Base-by-base conservation (phyloP, 1,140 invertebrate genomes). In the Patella vulgata region DNA sequence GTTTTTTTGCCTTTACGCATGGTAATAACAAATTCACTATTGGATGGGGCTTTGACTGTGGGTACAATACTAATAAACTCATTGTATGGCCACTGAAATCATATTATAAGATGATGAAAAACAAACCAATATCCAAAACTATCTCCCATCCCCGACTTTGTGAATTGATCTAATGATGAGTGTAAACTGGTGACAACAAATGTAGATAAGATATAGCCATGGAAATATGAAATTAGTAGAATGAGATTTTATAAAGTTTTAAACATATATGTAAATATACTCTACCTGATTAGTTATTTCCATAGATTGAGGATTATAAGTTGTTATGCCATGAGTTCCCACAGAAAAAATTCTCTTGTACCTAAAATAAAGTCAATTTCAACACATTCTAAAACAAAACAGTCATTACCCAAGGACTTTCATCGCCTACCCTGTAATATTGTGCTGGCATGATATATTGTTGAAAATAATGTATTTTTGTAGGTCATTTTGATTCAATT, bases 281-380 rank as follows among this genome's bases (percentile, higher is more conserved):
- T 53, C 28, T 62, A 88, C 87, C 84, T 94, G 91, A 86, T 99
- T 99, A 42, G 97, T 99, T n/a, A 93, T 88, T 82, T 99, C 97
- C 77, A 98, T 87, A 66, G 90, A 92, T 68, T 89, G 90, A 2
- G 96, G 96, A 85, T 98, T 98, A 82, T 99, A 99, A 17, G 97
- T 99, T 42, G 96, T 95, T 63, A 99, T 94, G 31, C 95, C 96
- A 83, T 90, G 88, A 33, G 93, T 94, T 40, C 96, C 97, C 83
- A 99, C 91, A 21, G 96, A 96, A 82, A 99, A 96, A 78, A 99
- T 95, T 77, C 97, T 89, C 86, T 97, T 97, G 84, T 99, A 99
- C 81, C 93, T 95, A 70, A 25, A 81, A 75, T 55, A 53, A 61
- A 67, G 28, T 31, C 48, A 72, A 59, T 58, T 71, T 39, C 46